These are phyloP conservation scores for Sylvilagus bachmani DNA, from an alignment of 2,113 vertebrate species.

Conservation along the genomic window DNA sequence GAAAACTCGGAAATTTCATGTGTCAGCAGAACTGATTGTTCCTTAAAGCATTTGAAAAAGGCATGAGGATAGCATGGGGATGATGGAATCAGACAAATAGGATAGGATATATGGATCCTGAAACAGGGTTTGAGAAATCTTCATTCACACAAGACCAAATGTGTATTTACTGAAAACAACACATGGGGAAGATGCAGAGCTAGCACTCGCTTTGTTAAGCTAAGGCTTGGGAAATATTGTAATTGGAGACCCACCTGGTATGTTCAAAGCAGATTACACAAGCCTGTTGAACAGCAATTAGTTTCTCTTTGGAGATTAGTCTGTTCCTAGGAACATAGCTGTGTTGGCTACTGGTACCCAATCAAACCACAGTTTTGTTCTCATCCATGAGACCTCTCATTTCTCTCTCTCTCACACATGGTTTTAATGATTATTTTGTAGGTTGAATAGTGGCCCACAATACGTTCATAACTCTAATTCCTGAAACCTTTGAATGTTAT, in stretches of 20 bases:
- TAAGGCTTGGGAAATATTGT: not conserved
- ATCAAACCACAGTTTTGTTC: not conserved
- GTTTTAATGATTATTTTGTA: constrained; percentile 27
- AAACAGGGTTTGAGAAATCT: constrained; percentile 69
- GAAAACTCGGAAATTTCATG: not conserved
- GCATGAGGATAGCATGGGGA: not conserved
- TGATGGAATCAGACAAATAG: constrained; percentile 55
- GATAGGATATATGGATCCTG: constrained; percentile 34
- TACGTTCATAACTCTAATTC: not conserved
- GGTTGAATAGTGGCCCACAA: not conserved
- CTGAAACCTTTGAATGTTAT: not conserved
- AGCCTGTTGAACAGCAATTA: constrained; percentile 36
- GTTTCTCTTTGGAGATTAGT: constrained; percentile 53
- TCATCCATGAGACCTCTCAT: not conserved
- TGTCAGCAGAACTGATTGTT: constrained; percentile 53
- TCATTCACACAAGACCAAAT: constrained; percentile 70
- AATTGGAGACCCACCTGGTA: not conserved
- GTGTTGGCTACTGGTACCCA: not conserved
- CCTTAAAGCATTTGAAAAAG: constrained; percentile 55
- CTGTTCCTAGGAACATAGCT: not conserved
- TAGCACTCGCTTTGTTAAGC: constrained; percentile 68
- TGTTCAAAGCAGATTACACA: constrained; percentile 58
- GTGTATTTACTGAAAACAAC: constrained; percentile 76
- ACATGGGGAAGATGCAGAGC: constrained; percentile 48
- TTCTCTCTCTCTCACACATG: not conserved